Percentiles rank a stretch among this genome's conserved stretches.
phyloP scores from a whole-genome alignment of 2,797 vertebrate species.

The Pangasius djambal region DNA sequence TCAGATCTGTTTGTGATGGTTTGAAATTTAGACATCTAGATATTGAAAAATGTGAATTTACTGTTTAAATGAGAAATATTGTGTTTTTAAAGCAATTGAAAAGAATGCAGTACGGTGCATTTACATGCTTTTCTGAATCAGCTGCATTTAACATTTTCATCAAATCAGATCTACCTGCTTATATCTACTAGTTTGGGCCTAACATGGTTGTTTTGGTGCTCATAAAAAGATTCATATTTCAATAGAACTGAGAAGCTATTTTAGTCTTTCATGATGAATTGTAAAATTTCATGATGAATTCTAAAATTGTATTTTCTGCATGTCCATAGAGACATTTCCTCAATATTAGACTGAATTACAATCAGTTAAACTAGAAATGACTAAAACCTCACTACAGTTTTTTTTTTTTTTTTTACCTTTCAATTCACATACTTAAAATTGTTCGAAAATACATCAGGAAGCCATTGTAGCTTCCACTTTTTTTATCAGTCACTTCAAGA shows the following conservation, averaged over 20 bases:
- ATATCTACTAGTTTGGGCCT: not conserved
- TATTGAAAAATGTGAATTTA: not conserved
- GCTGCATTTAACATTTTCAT: not conserved
- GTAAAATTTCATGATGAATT: not conserved
- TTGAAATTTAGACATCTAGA: not conserved
- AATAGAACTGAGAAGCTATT: not conserved
- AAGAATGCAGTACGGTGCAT: no score
- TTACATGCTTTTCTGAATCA: not conserved
- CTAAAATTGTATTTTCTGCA: not conserved
- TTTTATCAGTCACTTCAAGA: not conserved
- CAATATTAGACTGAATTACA: not conserved
- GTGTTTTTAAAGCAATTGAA: no score
- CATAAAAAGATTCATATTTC: not conserved
- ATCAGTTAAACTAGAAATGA: not conserved
- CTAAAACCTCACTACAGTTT: not conserved
- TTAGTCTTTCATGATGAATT: no score
- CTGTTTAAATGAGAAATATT: not conserved
- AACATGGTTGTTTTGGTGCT: not conserved
- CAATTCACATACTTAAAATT: not conserved
- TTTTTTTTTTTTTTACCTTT: not conserved
- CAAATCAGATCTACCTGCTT: not conserved
- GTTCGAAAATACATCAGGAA: not conserved
- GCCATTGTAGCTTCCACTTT: not conserved
- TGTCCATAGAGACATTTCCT: not conserved
- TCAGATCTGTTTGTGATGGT: not conserved